These are phyloP conservation scores for Mythimna lalbum DNA, from an alignment of 2,888 invertebrate genomes.

Conservation along the genomic window DNA sequence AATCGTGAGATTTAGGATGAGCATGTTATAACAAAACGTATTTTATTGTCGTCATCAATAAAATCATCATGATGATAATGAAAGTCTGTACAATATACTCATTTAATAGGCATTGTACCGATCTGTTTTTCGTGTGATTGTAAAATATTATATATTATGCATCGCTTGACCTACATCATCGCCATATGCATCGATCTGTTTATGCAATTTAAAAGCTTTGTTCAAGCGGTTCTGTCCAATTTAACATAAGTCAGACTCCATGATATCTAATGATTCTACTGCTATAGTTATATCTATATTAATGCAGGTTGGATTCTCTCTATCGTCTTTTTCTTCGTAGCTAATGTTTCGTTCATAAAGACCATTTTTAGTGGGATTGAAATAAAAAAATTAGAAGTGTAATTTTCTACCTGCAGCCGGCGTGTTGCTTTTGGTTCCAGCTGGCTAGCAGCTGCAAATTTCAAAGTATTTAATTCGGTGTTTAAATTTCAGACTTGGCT, in stretches of 20 bases:
- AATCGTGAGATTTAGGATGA: no score
- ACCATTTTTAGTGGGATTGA: not conserved
- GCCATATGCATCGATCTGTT: not conserved
- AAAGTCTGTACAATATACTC: not conserved
- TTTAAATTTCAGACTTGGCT: slow-evolving; percentile 82
- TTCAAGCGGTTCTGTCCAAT: not conserved
- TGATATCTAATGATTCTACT: not conserved
- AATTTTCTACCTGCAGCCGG: slow-evolving; percentile 14
- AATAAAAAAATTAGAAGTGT: slow-evolving; percentile 7
- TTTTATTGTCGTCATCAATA: no score
- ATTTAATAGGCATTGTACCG: not conserved
- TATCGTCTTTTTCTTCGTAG: not conserved
- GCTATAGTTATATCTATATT: not conserved
- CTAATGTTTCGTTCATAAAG: not conserved
- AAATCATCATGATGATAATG: not conserved
- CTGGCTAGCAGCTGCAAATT: not conserved
- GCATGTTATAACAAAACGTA: no score
- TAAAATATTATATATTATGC: not conserved
- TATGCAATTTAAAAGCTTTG: not conserved
- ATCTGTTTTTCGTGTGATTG: not conserved
- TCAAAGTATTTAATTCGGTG: slow-evolving; percentile 8
- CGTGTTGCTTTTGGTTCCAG: not conserved
- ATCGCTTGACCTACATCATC: slow-evolving; percentile 6
- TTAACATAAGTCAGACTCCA: not conserved
- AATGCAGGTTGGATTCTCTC: not conserved